Percentiles rank a stretch among this genome's conserved stretches.
phyloP scores from a whole-genome alignment of 2,888 invertebrate genomes.

The Cheiracanthium punctorium region DNA sequence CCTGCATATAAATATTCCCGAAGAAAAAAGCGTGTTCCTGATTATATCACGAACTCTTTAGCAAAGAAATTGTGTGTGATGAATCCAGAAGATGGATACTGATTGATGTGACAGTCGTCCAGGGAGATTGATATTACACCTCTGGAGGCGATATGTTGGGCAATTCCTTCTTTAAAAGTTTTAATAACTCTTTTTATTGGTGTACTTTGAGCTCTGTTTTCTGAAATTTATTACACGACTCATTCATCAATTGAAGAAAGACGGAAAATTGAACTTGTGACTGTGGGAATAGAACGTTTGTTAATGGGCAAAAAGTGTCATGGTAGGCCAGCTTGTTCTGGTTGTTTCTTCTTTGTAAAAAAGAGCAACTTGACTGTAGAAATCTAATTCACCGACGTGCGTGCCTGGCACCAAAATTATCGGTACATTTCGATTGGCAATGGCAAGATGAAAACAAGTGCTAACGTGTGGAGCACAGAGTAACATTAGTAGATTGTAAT shows the following conservation, averaged over 20 bases:
- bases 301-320: neutral
- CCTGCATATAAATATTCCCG: neutral
- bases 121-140: neutral
- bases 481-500: too few species aligned
- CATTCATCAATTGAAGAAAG: neutral
- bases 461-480: too few species aligned
- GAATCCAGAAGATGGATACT: neutral
- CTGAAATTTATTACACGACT: neutral
- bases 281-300: neutral
- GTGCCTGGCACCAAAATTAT: too few species aligned
- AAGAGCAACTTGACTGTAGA: too few species aligned
- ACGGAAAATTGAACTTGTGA: neutral
- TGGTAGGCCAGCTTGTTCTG: neutral
- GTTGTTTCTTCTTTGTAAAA: too few species aligned
- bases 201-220: neutral
- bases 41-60: neutral
- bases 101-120: neutral
- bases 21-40: neutral
- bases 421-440: too few species aligned
- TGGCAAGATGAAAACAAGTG: too few species aligned
- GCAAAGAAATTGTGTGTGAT: neutral
- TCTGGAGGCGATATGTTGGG: neutral
- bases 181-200: neutral
- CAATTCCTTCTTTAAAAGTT: conserved; percentile 1
- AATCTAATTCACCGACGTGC: too few species aligned